These are phyloP conservation scores for Orthonychiurus folsomi DNA, from an alignment of 2,888 invertebrate genomes.

Conservation along the genomic window DNA sequence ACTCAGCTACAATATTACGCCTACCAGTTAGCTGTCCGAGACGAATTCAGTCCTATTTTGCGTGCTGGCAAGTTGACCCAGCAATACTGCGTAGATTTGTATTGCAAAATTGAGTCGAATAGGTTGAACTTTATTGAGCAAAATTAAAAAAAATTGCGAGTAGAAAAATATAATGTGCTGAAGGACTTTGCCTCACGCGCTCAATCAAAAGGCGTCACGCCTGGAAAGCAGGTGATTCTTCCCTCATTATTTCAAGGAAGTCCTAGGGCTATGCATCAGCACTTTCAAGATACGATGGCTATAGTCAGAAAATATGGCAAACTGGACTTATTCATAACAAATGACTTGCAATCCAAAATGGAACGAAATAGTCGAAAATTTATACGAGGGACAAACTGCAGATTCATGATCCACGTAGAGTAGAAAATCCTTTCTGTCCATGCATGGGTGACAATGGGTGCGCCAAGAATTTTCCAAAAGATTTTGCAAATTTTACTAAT, in stretches of 20 bases:
- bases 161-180: constrained; percentile 38
- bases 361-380: constrained; percentile 36
- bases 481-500: constrained; percentile 38
- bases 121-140: constrained; percentile 34
- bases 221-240: constrained; percentile 42
- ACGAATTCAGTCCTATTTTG: constrained; percentile 39
- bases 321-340: constrained; percentile 46
- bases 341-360: constrained; percentile 21
- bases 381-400: constrained; percentile 38
- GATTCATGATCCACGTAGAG: constrained; percentile 39
- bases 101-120: constrained; percentile 40
- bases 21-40: constrained; percentile 21
- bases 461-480: constrained; percentile 39
- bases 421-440: constrained; percentile 12
- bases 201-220: constrained; percentile 10
- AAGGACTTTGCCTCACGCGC: constrained; percentile 15
- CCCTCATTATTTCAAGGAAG: constrained; percentile 43
- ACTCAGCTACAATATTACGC: constrained; percentile 21
- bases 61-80: constrained; percentile 39
- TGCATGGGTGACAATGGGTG: constrained; percentile 39
- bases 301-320: constrained; percentile 45
- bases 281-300: constrained; percentile 46
- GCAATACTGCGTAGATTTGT: constrained; percentile 41
- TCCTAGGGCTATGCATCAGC: constrained; percentile 43
- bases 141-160: constrained; percentile 39